Evolutionary conservation across 2,113 vertebrate species (phyloP), one percentile per base, ranked within the genome.

Genomic region (Anthoscopus minutus): DNA sequence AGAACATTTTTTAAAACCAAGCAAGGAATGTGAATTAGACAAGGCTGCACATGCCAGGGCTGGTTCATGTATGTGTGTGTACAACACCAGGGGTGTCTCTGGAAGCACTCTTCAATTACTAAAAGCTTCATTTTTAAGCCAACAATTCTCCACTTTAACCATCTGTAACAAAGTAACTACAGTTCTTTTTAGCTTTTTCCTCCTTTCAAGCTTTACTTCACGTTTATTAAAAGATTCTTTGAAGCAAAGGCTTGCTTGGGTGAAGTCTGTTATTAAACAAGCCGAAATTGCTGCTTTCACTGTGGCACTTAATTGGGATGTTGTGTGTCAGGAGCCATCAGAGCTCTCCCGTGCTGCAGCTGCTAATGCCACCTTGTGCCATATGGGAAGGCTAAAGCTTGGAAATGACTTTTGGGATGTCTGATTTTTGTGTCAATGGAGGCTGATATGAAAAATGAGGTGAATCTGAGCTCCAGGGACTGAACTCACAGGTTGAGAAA

Each of bases 231-330:
- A 90, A 56, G 65, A 51, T 30, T 28, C 53, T 94, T 53, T 70
- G 92, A 88, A 92, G 82, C 81, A 60, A 50, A 74, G 64, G 2
- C 45, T 62, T 83, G 73, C 60, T 83, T 62, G 70, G 25, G 4
- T 28, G 79, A 73, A 73, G 66, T 9, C 79, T 94, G 69, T 91
- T 77, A 84, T 77, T 89, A 94, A 86, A 45, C 58, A 89, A 62
- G 81, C 27, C 8, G 48, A 67, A 92, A 94, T 86, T 86, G 66
- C 85, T 69, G 89, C 94, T 95, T 93, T 78, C 92, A 38, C 87
- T 92, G 74, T 65, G 88, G 60, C 50, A 6, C 81, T 86, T 94
- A 93, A 95, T 94, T 93, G 78, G 91, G 86, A 84, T 91, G 92
- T 70, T 92, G 88, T 53, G 72, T 14, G 7, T 94, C 81, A 79